A percentile compares a stretch with the other conserved stretches of the same genome.
Evolutionary conservation across 2,888 invertebrate genomes (phyloP).

Genomic region (Caenorhabditis uteleia): DNA sequence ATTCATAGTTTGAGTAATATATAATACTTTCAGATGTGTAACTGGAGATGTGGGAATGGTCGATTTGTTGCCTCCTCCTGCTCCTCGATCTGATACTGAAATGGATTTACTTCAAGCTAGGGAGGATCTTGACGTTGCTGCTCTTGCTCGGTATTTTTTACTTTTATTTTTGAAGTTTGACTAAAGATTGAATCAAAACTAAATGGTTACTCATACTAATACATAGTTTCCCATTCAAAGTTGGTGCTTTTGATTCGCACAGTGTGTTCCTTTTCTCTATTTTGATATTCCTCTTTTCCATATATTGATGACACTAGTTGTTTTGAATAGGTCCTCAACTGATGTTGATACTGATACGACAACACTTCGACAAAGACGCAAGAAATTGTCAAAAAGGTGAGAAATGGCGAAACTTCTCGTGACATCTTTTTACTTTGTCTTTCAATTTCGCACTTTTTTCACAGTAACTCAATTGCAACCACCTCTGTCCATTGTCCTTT

Average conservation of each 20-base stretch:
- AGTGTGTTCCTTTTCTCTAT: constrained; percentile 11
- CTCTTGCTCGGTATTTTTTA: constrained; percentile 18
- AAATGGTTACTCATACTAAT: no score
- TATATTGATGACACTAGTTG: background rate
- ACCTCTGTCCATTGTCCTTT: background rate
- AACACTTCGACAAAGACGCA: background rate
- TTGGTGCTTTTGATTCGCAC: background rate
- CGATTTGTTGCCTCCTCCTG: constrained; percentile 44
- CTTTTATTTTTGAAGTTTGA: no score
- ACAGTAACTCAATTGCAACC: background rate
- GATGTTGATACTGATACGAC: no score
- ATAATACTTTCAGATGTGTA: constrained; percentile 43
- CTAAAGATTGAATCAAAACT: no score
- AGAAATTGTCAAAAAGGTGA: constrained; percentile 1
- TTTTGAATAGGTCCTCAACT: no score
- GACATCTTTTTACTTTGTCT: background rate
- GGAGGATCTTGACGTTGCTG: constrained; percentile 39
- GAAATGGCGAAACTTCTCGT: constrained; percentile 1
- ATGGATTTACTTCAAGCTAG: constrained; percentile 39
- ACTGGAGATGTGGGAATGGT: constrained; percentile 39
- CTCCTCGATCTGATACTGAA: constrained; percentile 51
- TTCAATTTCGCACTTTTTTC: background rate
- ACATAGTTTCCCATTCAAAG: background rate
- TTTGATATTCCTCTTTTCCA: background rate
- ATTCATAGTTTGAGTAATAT: background rate